Evolutionary conservation across 92 coral and sea anemone species (phyloP).

Genomic region (Phymanthus crucifer): DNA sequence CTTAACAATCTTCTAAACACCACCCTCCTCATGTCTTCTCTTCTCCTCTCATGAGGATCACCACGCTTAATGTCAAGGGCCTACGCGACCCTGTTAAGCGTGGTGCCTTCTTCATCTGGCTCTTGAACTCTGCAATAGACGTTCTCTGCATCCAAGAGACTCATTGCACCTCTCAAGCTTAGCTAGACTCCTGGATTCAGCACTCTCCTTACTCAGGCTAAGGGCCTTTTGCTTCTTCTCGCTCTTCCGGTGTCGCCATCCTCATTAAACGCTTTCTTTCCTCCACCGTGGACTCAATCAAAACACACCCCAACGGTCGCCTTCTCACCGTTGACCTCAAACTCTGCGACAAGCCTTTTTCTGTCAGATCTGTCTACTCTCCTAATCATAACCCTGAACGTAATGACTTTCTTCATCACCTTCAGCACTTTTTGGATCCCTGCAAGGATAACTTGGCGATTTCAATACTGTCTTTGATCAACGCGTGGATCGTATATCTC

Average conservation of each 20-base stretch:
- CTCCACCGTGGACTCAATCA: not conserved
- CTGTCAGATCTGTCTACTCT: not conserved
- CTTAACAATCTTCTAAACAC: no score
- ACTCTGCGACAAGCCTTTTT: not conserved
- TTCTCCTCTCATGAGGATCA: not conserved
- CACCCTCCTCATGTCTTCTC: no score
- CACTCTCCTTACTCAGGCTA: not conserved
- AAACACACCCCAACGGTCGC: conserved; percentile 19
- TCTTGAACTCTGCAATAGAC: not conserved
- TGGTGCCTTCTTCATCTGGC: not conserved
- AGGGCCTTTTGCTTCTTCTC: not conserved
- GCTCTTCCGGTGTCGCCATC: conserved; percentile 35
- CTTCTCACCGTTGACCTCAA: not conserved
- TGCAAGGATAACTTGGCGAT: conserved; percentile 17
- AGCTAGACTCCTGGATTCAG: conserved; percentile 18
- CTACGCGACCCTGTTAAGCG: conserved; percentile 1
- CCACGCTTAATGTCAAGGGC: not conserved
- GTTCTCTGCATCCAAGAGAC: conserved; percentile 42
- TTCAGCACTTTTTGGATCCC: not conserved
- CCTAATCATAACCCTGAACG: conserved; percentile 31
- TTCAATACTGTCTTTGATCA: conserved; percentile 9
- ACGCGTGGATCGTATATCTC: not conserved
- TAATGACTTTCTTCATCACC: not conserved
- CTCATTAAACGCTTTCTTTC: not conserved
- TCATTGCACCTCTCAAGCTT: not conserved